These are phyloP conservation scores for Pterocles gutturalis DNA, from an alignment of 2,113 vertebrate genomes.

Conservation along the genomic window DNA sequence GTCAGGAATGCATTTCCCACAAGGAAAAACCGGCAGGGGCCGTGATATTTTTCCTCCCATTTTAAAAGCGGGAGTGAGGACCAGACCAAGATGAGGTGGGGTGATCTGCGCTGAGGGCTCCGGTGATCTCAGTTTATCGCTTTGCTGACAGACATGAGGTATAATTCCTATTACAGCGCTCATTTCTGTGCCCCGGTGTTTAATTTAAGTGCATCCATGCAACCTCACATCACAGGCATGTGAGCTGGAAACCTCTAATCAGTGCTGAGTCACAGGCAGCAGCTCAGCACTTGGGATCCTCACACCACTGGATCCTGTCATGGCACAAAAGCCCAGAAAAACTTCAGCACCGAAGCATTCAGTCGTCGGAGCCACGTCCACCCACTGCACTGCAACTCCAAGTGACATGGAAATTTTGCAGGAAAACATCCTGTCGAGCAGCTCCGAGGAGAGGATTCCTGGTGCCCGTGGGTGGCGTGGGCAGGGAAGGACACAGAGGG, in stretches of 20 bases:
- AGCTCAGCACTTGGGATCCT: background rate
- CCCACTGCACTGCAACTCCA: fast-evolving
- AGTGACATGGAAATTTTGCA: fast-evolving
- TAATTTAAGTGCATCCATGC: background rate
- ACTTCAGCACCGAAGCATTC: background rate
- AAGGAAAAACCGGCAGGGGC: background rate
- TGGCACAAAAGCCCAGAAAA: background rate
- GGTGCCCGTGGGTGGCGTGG: background rate
- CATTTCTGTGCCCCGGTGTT: background rate
- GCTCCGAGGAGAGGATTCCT: background rate
- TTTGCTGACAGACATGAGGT: background rate
- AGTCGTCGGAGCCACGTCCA: fast-evolving
- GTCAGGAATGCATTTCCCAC: background rate
- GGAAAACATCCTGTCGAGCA: fast-evolving
- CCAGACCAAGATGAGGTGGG: background rate
- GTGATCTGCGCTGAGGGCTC: background rate
- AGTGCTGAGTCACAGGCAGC: background rate
- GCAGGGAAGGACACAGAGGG: background rate
- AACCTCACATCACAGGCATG: background rate
- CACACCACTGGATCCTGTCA: background rate
- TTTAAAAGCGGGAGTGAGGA: background rate
- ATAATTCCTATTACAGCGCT: background rate
- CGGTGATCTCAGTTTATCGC: background rate
- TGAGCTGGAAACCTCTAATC: background rate
- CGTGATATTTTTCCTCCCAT: fast-evolving